These are phyloP conservation scores for Sarcophaga carnaria DNA, from an alignment of 2,888 invertebrate species.

Conservation along the genomic window DNA sequence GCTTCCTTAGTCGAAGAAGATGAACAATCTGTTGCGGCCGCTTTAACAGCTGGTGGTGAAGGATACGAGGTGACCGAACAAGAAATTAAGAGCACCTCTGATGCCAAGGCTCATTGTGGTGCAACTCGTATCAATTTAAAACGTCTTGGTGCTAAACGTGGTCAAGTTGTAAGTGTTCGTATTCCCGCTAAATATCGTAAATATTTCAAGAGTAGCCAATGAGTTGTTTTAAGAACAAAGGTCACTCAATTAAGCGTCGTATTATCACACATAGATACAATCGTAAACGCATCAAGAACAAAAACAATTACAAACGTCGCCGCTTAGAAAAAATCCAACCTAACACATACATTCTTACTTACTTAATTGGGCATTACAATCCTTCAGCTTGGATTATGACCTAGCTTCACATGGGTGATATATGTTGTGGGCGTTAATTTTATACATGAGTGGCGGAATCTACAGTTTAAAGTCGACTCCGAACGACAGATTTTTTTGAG, in stretches of 20 bases:
- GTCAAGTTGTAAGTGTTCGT: slow-evolving; percentile 75
- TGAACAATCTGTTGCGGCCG: slow-evolving; percentile 73
- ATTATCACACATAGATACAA: slow-evolving; percentile 72
- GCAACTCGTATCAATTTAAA: slow-evolving; percentile 73
- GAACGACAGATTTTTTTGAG: too few relatives aligned
- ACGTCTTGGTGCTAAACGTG: slow-evolving; percentile 74
- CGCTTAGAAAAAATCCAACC: too few relatives aligned
- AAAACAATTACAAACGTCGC: slow-evolving; percentile 72
- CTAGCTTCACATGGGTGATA: too few relatives aligned
- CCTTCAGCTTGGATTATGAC: too few relatives aligned
- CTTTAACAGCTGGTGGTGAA: slow-evolving; percentile 73
- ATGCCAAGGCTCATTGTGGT: slow-evolving; percentile 71
- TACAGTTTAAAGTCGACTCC: too few relatives aligned
- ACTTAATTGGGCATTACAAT: too few relatives aligned
- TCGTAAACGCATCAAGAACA: slow-evolving; percentile 70
- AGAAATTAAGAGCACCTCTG: slow-evolving; percentile 71
- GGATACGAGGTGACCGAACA: slow-evolving; percentile 75
- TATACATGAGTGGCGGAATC: too few relatives aligned
- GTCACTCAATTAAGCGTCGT: slow-evolving; percentile 73
- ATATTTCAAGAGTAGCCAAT: slow-evolving; percentile 78
- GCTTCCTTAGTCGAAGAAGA: slow-evolving; percentile 67
- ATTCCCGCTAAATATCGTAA: slow-evolving; percentile 77
- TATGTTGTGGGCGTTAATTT: too few relatives aligned
- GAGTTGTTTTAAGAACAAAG: slow-evolving; percentile 74
- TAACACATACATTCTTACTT: too few relatives aligned